phyloP scores from a whole-genome alignment of 2,888 invertebrate genomes.

The Amblyteles armatorius region DNA sequence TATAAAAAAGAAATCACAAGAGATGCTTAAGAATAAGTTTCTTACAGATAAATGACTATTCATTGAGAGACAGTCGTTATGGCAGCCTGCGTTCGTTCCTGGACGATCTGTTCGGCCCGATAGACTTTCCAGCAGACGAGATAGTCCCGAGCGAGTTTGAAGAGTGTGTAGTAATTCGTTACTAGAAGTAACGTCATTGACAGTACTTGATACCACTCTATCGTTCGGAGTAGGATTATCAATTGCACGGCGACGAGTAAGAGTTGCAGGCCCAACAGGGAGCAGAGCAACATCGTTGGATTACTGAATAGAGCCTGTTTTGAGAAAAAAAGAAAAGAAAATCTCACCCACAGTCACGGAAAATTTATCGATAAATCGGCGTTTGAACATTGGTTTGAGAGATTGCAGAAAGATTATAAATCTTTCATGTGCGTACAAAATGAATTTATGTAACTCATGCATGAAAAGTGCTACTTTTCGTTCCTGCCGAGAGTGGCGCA shows the following conservation, averaged over 20 bases:
- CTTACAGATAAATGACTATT: slow-evolving; percentile 58
- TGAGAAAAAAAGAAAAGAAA: slow-evolving; percentile 75
- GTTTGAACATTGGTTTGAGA: neutral
- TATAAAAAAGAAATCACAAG: slow-evolving; percentile 57
- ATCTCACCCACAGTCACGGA: neutral
- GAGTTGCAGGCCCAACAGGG: slow-evolving; percentile 90
- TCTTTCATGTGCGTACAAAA: neutral
- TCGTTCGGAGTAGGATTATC: slow-evolving; percentile 91
- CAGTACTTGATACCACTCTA: slow-evolving; percentile 96
- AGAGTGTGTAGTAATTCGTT: slow-evolving; percentile 96
- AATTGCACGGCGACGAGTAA: slow-evolving; percentile 91
- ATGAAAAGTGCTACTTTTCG: no score
- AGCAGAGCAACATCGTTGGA: slow-evolving; percentile 91
- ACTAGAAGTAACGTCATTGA: slow-evolving; percentile 94
- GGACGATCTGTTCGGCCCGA: slow-evolving; percentile 89
- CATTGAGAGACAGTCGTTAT: slow-evolving; percentile 67
- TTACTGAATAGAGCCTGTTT: slow-evolving; percentile 93
- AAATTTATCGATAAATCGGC: neutral
- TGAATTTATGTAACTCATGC: neutral
- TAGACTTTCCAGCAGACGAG: slow-evolving; percentile 94
- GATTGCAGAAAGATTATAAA: neutral
- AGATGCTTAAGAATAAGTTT: slow-evolving; percentile 52
- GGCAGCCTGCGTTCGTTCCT: slow-evolving; percentile 85
- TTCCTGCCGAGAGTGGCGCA: no score
- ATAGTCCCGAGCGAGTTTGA: slow-evolving; percentile 95